Conservation (phyloP, 2,888 invertebrate species). For the Philaethria dido region DNA sequence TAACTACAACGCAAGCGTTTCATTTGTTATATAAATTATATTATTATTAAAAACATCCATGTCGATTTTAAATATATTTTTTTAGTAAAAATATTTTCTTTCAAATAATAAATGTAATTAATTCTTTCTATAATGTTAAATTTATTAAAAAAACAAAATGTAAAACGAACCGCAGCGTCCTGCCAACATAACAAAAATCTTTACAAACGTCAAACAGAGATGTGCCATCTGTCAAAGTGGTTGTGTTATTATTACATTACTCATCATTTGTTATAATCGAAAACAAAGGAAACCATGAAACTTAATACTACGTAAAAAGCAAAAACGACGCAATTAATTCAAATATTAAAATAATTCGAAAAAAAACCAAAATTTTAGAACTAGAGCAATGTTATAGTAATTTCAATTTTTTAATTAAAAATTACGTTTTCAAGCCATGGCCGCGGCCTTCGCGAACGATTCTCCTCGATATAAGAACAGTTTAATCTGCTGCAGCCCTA, state of each 20-base stretch:
- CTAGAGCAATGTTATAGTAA: background rate
- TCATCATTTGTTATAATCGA: conserved; percentile 43
- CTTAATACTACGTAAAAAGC: conserved; percentile 32
- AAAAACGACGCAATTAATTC: conserved; percentile 14
- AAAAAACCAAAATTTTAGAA: background rate
- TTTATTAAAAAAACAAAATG: background rate
- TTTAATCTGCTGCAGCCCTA: conserved; percentile 77
- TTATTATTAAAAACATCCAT: no score
- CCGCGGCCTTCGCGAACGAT: conserved; percentile 70
- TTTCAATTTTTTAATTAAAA: conserved; percentile 28
- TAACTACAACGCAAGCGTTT: no score
- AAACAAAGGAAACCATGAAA: conserved; percentile 48
- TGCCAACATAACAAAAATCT: conserved; percentile 27
- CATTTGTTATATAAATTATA: no score
- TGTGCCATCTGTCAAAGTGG: conserved; percentile 27
- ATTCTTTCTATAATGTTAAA: background rate
- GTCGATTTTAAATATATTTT: no score
- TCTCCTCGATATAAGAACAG: conserved; percentile 78
- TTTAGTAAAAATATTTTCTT: background rate
- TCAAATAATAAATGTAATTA: background rate
- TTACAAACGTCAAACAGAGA: conserved; percentile 31
- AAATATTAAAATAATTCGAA: conserved; percentile 17
- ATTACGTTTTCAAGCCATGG: conserved; percentile 57
- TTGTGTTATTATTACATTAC: conserved; percentile 40
- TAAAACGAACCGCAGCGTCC: conserved; percentile 29